Percentiles rank a stretch among this genome's conserved stretches.
Evolutionary conservation across 2,113 vertebrate species (phyloP).

Genomic region (Rattus rattus): DNA sequence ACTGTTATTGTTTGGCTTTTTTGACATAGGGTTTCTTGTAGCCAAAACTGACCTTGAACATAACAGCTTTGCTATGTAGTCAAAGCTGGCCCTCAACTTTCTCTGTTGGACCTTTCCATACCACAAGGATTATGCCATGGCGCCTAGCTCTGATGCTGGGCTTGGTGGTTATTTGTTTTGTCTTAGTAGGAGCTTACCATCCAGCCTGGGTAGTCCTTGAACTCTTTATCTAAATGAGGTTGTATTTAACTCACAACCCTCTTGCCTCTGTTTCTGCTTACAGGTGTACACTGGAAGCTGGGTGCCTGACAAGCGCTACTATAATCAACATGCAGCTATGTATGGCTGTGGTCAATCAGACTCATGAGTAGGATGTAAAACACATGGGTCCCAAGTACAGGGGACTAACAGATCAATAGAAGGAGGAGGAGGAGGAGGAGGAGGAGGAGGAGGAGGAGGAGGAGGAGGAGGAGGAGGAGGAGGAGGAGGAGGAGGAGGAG

Average conservation of each 20-base stretch:
- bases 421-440: background rate
- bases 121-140: background rate
- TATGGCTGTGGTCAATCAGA: background rate
- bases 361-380: background rate
- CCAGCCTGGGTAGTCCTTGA: background rate
- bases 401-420: background rate
- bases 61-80: background rate
- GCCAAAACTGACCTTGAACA: background rate
- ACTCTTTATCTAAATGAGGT: background rate
- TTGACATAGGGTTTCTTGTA: background rate
- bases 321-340: background rate
- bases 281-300: background rate
- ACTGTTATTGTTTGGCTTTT: background rate
- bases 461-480: too few species aligned
- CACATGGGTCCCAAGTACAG: background rate
- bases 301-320: background rate
- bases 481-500: too few species aligned
- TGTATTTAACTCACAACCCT: background rate
- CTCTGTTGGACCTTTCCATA: background rate
- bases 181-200: background rate
- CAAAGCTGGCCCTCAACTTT: background rate
- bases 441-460: too few species aligned
- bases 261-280: background rate
- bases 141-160: background rate
- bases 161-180: background rate